Evolutionary conservation across 2,113 vertebrate genomes (phyloP), one percentile per base, ranked within the genome.

Genomic region (Poicephalus meyeri): DNA sequence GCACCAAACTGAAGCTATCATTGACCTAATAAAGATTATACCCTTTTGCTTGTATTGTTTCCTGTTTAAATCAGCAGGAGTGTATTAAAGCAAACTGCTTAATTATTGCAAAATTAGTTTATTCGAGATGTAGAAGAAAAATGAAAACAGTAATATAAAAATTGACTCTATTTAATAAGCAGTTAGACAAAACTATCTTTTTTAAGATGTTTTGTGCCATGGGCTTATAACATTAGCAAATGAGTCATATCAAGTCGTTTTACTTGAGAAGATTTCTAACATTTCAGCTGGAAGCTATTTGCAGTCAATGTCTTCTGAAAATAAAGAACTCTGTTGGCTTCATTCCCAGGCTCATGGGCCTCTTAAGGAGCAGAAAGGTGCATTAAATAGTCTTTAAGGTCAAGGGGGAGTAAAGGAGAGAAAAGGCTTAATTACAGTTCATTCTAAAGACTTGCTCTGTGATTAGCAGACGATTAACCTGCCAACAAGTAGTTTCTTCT

Each of bases 1-100:
- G 88, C 68, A 97, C 86, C 68, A 76, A 95, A 80, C 94, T 97
- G 86, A 97, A 98, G 95, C 90, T 87, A 95, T 96, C 88, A 93
- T 82, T 94, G 95, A 96, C 93, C 91, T 97, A 97, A 97, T 97
- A 96, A 97, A 97, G 56, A 96, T 96, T 93, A 94, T 88, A 80
- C 7, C 11, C 83, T 97, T 97, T 97, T 91, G 78, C 65, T 96
- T 96, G 72, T 97, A 88, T 97, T 96, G 87, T 98, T 98, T 97
- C 76, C 88, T 96, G 39, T 93, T 97, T 95, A 96, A 95, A 97
- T 98, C 97, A 96, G 89, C 92, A 82, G 80, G 97, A 94, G 64
- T 86, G 17, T 94, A 93, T 89, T 92, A 90, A 95, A 96, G 80
- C 31, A 96, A 96, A 95, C 93, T 86, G 95, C 94, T 96, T 97